A percentile compares a stretch with the other conserved stretches of the same genome.
These are phyloP conservation scores for Pelodytes ibericus DNA, from an alignment of 2,797 vertebrate genomes.

Conservation along the genomic window DNA sequence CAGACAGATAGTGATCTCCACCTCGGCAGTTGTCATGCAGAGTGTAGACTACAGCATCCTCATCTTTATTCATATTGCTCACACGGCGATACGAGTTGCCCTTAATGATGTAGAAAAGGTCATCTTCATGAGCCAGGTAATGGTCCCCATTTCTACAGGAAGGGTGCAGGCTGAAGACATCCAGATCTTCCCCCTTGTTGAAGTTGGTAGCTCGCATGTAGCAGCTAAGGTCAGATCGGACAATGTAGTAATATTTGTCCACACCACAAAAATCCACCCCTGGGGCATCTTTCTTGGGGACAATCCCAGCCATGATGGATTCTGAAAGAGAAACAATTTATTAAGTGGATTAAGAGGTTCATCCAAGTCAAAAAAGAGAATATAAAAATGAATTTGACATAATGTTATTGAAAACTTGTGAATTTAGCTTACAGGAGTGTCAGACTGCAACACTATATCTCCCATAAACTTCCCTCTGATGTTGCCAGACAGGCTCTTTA, in stretches of 20 bases:
- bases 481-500: too few species aligned
- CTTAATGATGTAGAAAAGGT: conserved; percentile 51
- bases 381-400: too few species aligned
- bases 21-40: conserved; percentile 41
- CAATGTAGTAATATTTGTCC: conserved; percentile 36
- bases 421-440: too few species aligned
- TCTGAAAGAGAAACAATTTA: too few species aligned
- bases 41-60: background rate
- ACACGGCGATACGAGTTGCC: conserved; percentile 37
- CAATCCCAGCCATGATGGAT: conserved; percentile 26
- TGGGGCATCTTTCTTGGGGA: conserved; percentile 39
- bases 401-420: too few species aligned
- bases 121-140: conserved; percentile 43
- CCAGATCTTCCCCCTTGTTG: background rate
- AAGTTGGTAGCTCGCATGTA: conserved; percentile 48
- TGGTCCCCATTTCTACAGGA: conserved; percentile 49
- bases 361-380: too few species aligned
- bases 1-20: conserved; percentile 51
- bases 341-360: too few species aligned
- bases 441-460: too few species aligned
- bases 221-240: conserved; percentile 47
- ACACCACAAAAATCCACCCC: conserved; percentile 50
- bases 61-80: conserved; percentile 32
- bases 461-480: too few species aligned
- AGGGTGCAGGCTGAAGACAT: conserved; percentile 35